These are phyloP conservation scores for Zoanthus sansibaricus DNA, from an alignment of 92 coral and sea anemone species.

Conservation along the genomic window DNA sequence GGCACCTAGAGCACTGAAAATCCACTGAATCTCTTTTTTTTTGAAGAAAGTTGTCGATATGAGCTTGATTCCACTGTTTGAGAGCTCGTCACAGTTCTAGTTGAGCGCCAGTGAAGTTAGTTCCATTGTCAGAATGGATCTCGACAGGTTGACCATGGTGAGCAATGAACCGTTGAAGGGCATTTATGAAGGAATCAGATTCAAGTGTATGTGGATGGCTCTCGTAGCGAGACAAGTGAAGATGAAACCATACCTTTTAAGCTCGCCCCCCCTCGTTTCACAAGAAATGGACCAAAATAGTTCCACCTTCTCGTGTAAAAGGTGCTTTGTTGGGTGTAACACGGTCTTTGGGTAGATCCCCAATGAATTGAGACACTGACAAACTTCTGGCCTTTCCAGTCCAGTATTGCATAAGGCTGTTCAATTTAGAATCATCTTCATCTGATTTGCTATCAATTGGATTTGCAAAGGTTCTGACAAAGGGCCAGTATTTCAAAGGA, in stretches of 20 bases:
- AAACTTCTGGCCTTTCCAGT: slow-evolving; percentile 57
- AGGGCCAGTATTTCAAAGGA: slow-evolving; percentile 56
- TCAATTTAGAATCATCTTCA: slow-evolving; percentile 41
- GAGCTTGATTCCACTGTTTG: background rate
- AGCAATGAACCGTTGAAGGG: slow-evolving; percentile 57
- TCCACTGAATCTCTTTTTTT: slow-evolving; percentile 51
- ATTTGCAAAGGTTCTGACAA: slow-evolving; percentile 20
- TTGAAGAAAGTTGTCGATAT: slow-evolving; percentile 41
- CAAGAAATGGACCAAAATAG: slow-evolving; percentile 64
- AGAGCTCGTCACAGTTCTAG: slow-evolving; percentile 51
- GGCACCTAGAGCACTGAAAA: slow-evolving; percentile 54
- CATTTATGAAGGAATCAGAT: slow-evolving; percentile 63
- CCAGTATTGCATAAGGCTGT: slow-evolving; percentile 57
- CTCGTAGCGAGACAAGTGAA: slow-evolving; percentile 63
- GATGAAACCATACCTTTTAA: slow-evolving; percentile 64
- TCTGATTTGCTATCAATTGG: slow-evolving; percentile 36
- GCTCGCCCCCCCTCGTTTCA: slow-evolving; percentile 62
- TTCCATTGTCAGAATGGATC: slow-evolving; percentile 59
- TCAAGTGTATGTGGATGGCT: slow-evolving; percentile 60
- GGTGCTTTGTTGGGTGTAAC: slow-evolving; percentile 53
- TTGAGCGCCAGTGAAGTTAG: slow-evolving; percentile 62
- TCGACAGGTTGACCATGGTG: slow-evolving; percentile 54
- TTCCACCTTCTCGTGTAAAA: slow-evolving; percentile 55
- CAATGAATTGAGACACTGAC: slow-evolving; percentile 55
- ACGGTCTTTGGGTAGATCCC: slow-evolving; percentile 54